Evolutionary conservation across 2,888 invertebrate species (phyloP), one percentile per base, ranked within the genome.

Genomic region (Drosophila neutralis): DNA sequence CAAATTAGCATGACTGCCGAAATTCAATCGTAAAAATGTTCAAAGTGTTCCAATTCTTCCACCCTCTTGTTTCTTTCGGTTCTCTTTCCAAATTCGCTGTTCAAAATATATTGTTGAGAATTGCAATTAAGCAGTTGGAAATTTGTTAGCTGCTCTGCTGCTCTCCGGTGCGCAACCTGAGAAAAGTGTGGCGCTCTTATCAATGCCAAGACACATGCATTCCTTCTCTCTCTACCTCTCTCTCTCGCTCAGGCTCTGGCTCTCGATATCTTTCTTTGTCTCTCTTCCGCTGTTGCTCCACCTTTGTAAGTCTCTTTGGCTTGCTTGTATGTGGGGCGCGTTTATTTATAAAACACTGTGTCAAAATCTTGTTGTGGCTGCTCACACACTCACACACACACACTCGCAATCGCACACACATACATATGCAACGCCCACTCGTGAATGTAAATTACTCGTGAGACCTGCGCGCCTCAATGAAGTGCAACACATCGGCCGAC

Each of bases 311-410:
- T 54, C 60, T 48, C 31, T 53, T 54, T 31, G 59, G 36, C 42
- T 15, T n/a, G 27, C 40, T 24, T 64, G 84, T 88, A 89, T 89
- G 89, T 89, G 90, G 88, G 85, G 77, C 87, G 83, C 78, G 83
- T 88, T 88, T 88, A 88, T 88, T 88, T 90, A 80, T 88, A 90
- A 88, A 88, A 77, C 86, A 87, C 79, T 87, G 86, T 90, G 90
- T 90, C 87, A 88, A 87, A 90, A 89, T 90, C 83, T 88, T 89
- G 90, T 76, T 80, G 65, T 70, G 62, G 64, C 72, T 53, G 54
- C 33, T 36, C 53, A 70, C 52, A 51, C 63, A 57, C 31, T 31
- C 27, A 49, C 24, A 24, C 53, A 18, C 27, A 10, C 38, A 53
- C 18, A 27, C 49, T 13, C 21, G 13, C 49, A 51, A 27, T 27